Conservation (phyloP, 1,140 invertebrate genomes). For the Bathynomus jamesi region DNA sequence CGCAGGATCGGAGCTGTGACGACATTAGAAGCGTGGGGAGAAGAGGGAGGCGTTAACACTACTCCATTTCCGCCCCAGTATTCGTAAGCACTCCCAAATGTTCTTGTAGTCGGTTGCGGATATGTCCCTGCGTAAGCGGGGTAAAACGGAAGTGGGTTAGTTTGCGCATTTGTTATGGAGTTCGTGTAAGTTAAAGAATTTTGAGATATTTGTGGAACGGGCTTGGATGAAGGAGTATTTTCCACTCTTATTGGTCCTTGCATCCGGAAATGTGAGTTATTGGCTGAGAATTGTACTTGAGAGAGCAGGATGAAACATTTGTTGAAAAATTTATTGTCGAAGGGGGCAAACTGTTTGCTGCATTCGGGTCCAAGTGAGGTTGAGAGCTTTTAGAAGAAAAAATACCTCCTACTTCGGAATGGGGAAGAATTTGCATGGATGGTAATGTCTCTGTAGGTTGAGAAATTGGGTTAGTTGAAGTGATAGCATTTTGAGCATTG, state of each 20-base stretch:
- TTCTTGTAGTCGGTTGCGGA: slow-evolving; percentile 3
- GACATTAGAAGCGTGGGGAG: slow-evolving; percentile 10
- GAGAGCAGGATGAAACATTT: too few relatives aligned
- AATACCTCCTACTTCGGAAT: too few relatives aligned
- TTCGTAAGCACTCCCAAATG: slow-evolving; percentile 9
- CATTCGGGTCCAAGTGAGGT: too few relatives aligned
- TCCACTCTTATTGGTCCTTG: not conserved
- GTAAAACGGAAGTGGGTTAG: not conserved
- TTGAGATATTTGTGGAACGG: not conserved
- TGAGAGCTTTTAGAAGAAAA: too few relatives aligned
- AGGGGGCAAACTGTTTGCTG: too few relatives aligned
- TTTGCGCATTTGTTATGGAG: not conserved
- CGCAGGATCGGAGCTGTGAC: slow-evolving; percentile 7
- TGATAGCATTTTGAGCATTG: too few relatives aligned
- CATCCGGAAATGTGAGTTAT: not conserved
- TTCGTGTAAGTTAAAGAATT: not conserved
- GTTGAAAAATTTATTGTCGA: too few relatives aligned
- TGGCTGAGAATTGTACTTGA: not conserved
- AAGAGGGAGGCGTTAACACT: slow-evolving; percentile 12
- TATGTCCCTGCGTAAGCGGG: not conserved
- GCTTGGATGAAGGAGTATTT: not conserved
- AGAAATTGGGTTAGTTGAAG: too few relatives aligned
- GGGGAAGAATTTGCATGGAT: too few relatives aligned
- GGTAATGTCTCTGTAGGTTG: too few relatives aligned
- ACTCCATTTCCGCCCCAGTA: slow-evolving; percentile 16